Percentiles rank a stretch among this genome's conserved stretches.
These are phyloP conservation scores for Scolopax rusticola DNA, from an alignment of 2,797 vertebrate species.

Conservation along the genomic window DNA sequence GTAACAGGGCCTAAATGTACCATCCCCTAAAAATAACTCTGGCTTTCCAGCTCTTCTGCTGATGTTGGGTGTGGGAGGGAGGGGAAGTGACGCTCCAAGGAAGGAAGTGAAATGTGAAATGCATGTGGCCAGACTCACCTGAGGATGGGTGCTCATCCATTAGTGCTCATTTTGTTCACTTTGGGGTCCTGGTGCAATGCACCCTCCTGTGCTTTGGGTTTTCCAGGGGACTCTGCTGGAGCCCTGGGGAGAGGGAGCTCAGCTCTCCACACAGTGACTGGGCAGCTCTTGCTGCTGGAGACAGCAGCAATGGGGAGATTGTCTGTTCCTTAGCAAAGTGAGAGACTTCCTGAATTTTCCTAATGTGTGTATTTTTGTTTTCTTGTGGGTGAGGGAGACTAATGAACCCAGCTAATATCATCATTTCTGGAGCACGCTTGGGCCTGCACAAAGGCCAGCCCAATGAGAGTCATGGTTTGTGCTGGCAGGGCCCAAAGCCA, in stretches of 20 bases:
- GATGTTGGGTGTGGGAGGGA: not conserved
- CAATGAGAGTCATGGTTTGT: not conserved
- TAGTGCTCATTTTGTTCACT: not conserved
- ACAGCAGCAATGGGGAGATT: not conserved
- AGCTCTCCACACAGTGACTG: accelerated
- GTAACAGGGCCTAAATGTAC: constrained; percentile 31
- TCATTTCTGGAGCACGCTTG: not conserved
- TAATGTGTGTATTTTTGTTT: not conserved
- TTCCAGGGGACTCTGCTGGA: not conserved
- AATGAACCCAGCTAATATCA: not conserved
- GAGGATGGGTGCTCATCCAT: not conserved
- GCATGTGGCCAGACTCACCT: accelerated
- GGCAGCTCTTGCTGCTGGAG: not conserved
- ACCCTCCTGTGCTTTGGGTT: not conserved
- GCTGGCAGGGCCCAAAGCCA: not conserved
- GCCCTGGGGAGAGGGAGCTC: not conserved
- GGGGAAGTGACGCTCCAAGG: not conserved
- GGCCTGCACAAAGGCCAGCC: not conserved
- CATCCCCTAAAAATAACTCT: constrained; percentile 43
- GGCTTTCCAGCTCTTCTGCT: constrained; percentile 25
- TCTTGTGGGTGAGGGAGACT: not conserved
- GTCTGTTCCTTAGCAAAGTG: not conserved
- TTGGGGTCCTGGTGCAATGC: not conserved
- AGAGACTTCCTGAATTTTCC: not conserved
- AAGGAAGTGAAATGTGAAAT: not conserved